Conservation (phyloP, 2,113 vertebrate species). For the Heterochromis multidens region DNA sequence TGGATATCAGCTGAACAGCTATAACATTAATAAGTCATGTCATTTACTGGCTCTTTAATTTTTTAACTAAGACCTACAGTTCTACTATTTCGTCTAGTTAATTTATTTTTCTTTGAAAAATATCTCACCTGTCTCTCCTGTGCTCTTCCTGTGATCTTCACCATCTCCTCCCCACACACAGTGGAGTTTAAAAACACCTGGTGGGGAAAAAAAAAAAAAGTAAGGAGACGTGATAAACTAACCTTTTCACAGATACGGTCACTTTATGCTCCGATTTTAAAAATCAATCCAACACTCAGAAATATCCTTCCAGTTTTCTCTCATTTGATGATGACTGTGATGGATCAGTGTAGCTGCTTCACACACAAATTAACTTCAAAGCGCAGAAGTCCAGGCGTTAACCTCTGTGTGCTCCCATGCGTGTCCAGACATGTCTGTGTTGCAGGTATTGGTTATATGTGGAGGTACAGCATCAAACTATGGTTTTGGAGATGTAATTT, state of each 20-base stretch:
- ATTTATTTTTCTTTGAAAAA: background rate
- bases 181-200: background rate
- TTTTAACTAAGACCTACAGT: background rate
- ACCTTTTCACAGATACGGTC: background rate
- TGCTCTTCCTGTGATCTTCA: background rate
- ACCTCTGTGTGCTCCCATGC: fast-evolving
- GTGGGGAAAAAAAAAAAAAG: background rate
- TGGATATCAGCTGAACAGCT: too few relatives aligned
- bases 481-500: background rate
- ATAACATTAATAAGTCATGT: too few relatives aligned
- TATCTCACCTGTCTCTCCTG: background rate
- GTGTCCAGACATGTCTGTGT: background rate
- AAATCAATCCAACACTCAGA: background rate
- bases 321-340: background rate
- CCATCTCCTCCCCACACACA: too few relatives aligned
- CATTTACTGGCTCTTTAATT: background rate
- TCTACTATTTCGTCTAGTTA: background rate
- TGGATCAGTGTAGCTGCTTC: fast-evolving
- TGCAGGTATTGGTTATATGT: background rate
- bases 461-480: fast-evolving
- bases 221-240: background rate
- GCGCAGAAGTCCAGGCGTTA: fast-evolving
- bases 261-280: background rate
- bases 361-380: background rate
- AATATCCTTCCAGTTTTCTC: background rate